Conservation (phyloP, 2,888 invertebrate species). For the Thumatha senex region DNA sequence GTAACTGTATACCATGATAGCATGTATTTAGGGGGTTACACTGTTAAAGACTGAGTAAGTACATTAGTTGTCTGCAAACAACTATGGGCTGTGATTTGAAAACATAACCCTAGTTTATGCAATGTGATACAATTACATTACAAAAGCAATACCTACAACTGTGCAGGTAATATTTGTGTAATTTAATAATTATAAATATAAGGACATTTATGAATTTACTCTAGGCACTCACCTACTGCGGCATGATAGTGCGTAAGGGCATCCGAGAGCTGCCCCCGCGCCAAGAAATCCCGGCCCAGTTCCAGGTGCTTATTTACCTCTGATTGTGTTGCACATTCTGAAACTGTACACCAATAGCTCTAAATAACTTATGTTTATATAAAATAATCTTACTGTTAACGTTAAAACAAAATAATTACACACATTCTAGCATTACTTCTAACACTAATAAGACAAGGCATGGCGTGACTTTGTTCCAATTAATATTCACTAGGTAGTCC, state of each 20-base stretch:
- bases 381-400: slow-evolving; percentile 31
- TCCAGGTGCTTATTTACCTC: slow-evolving; percentile 97
- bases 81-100: too few species aligned
- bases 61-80: too few species aligned
- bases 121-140: too few species aligned
- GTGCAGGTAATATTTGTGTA: too few species aligned
- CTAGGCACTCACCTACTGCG: slow-evolving; percentile 91
- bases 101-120: too few species aligned
- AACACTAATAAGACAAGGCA: slow-evolving; percentile 86
- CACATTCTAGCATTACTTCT: slow-evolving; percentile 88
- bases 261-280: slow-evolving; percentile 96
- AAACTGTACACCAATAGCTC: slow-evolving; percentile 78
- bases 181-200: too few species aligned
- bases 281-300: slow-evolving; percentile 95
- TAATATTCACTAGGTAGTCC: slow-evolving; percentile 80
- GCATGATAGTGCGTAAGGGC: slow-evolving; percentile 99
- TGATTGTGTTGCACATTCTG: slow-evolving; percentile 86
- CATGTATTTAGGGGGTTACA: too few species aligned
- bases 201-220: not conserved
- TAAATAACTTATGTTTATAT: slow-evolving; percentile 44
- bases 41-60: too few species aligned
- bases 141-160: too few species aligned
- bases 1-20: too few species aligned
- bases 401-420: slow-evolving; percentile 46
- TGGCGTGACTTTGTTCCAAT: slow-evolving; percentile 86